phyloP scores from a whole-genome alignment of 2,113 vertebrate species.

The Sinosuthora webbiana region DNA sequence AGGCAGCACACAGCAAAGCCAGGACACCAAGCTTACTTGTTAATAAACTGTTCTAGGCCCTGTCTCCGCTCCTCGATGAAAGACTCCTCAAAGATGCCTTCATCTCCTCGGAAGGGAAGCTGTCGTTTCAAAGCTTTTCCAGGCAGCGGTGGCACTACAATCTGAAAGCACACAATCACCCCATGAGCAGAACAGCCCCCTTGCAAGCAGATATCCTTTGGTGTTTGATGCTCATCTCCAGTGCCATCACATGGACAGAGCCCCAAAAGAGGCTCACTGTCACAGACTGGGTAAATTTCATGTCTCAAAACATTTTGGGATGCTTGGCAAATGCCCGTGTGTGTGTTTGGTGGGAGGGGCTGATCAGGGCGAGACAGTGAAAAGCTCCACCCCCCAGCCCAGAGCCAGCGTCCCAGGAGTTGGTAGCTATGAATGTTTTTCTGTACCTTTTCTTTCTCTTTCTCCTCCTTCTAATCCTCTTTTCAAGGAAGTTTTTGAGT shows the following conservation, averaged over 20 bases:
- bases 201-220: background rate
- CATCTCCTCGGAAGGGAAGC: conserved; percentile 93
- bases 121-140: conserved; percentile 98
- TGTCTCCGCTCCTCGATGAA: conserved; percentile 96
- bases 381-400: background rate
- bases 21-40: conserved; percentile 83
- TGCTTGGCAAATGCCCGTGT: background rate
- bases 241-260: background rate
- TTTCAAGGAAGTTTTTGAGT: background rate
- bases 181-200: background rate
- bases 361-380: background rate
- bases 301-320: background rate
- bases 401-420: background rate
- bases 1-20: background rate
- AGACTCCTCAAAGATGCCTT: conserved; percentile 96
- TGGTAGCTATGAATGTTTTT: background rate
- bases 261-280: background rate
- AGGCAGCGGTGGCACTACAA: conserved; percentile 96
- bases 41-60: conserved; percentile 98
- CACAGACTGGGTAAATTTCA: background rate
- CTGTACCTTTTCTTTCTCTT: background rate
- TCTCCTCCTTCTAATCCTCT: background rate
- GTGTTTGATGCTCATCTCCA: background rate
- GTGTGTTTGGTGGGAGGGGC: background rate
- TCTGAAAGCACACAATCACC: conserved; percentile 74